Evolutionary conservation across 1,140 invertebrate genomes (phyloP), one percentile per base, ranked within the genome.

Genomic region (Bombus polaris): DNA sequence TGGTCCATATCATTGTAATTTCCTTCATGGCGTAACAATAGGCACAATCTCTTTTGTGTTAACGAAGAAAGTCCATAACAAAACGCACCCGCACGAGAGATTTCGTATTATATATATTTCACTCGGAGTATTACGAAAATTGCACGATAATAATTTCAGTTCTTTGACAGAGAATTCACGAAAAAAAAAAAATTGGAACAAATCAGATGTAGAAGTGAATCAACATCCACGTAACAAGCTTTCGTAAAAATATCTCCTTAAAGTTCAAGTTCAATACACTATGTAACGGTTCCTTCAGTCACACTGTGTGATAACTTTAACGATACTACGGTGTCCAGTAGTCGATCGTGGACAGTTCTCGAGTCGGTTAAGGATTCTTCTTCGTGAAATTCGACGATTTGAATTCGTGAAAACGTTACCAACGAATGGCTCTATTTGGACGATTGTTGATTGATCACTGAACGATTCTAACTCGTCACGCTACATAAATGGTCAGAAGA

Each of bases 1-100:
- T 92, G 39, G 94, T 95, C 96, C 96, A 96, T 84, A 96, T 95
- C 88, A 95, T 94, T 57, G 95, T 93, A 15, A 96, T 88, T 77
- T 96, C 96, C 92, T 96, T 96, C 96, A 96, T 96, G 1, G 18
- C 86, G 12, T 1, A 39, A 62, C 44, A 80, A 37, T 74, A 9
- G 12, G 5, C 15, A n/a, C 59, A 53, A 53, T 62, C 12, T 62
- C 28, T 62, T n/a, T 12, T 62, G 5, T 8, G 18, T 53, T 53
- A 53, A 1, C 47, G 18, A 53, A 53, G 5, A 53, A 53, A 22
- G 18, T 53, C 18, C 47, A 53, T 53, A 53, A 53, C 47, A 53
- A 53, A 53, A 53, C 1, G 59, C 59, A 28, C 10, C 28, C 10
- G 59, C 28, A n/a, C 28, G 28, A 62, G 28, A 12, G 10, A n/a